Evolutionary conservation across 2,113 vertebrate species (phyloP).

Genomic region (Dolichotis patagonum): DNA sequence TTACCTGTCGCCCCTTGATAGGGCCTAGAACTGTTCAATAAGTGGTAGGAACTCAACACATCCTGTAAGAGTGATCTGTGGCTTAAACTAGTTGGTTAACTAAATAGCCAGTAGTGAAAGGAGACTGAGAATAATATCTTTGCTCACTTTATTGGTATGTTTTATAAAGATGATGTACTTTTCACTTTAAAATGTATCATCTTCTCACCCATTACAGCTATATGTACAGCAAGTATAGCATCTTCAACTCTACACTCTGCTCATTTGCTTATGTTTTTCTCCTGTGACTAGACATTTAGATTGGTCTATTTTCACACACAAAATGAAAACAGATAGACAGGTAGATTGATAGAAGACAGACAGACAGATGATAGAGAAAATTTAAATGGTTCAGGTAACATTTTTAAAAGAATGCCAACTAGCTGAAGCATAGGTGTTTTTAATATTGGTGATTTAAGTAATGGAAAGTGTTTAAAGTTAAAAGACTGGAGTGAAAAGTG

Average conservation of each 20-base stretch:
- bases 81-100: not conserved
- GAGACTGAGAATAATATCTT: not conserved
- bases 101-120: not conserved
- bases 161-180: not conserved
- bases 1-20: not conserved
- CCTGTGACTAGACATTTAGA: not conserved
- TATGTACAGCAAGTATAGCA: not conserved
- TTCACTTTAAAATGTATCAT: not conserved
- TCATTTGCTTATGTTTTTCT: not conserved
- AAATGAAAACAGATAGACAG: not conserved
- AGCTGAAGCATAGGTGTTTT: not conserved
- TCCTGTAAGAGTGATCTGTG: not conserved
- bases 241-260: not conserved
- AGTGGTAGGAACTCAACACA: not conserved
- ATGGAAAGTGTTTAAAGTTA: not conserved
- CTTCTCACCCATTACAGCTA: not conserved
- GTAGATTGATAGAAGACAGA: not conserved
- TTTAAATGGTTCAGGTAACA: not conserved
- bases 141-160: not conserved
- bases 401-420: not conserved
- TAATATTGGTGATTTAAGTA: not conserved
- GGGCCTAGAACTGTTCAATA: not conserved
- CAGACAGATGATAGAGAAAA: not conserved
- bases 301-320: not conserved
- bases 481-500: not conserved